A percentile compares a stretch with the other conserved stretches of the same genome.
Evolutionary conservation across 2,888 invertebrate genomes (phyloP).

Genomic region (Callosobruchus maculatus): DNA sequence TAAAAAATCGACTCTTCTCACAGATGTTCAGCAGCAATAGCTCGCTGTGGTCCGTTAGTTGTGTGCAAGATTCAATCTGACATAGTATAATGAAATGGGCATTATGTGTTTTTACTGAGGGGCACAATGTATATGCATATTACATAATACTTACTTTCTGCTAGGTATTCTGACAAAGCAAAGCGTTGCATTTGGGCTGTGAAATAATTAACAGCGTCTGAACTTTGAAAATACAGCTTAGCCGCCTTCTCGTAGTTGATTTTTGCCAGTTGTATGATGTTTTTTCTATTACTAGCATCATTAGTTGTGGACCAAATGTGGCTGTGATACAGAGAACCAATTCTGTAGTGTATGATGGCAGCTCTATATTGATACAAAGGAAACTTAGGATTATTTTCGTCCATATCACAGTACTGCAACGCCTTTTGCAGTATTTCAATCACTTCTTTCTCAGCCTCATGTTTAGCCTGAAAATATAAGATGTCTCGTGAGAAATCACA

Average conservation of each 20-base stretch:
- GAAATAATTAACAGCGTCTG: constrained; percentile 65
- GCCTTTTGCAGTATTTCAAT: constrained; percentile 74
- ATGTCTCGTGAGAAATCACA: too few species aligned
- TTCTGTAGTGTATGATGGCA: constrained; percentile 76
- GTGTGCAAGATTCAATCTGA: too few species aligned
- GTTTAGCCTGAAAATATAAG: constrained; percentile 35
- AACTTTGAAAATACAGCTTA: constrained; percentile 61
- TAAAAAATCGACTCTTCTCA: too few species aligned
- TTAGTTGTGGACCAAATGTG: constrained; percentile 60
- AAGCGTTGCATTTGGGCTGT: constrained; percentile 71
- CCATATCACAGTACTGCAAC: constrained; percentile 69
- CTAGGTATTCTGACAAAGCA: constrained; percentile 61
- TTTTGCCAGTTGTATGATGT: constrained; percentile 61
- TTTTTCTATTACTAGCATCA: constrained; percentile 56
- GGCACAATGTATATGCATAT: too few species aligned
- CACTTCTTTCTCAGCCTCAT: constrained; percentile 65
- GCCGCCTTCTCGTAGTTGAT: constrained; percentile 69
- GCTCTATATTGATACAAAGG: constrained; percentile 80
- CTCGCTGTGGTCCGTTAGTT: too few species aligned
- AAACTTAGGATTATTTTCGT: constrained; percentile 65
- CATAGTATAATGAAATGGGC: too few species aligned
- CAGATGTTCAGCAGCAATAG: too few species aligned
- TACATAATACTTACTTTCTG: constrained; percentile 38
- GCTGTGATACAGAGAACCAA: constrained; percentile 79
- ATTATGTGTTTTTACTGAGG: too few species aligned